phyloP scores from a whole-genome alignment of 2,797 vertebrate species.

The Rhincodon typus region DNA sequence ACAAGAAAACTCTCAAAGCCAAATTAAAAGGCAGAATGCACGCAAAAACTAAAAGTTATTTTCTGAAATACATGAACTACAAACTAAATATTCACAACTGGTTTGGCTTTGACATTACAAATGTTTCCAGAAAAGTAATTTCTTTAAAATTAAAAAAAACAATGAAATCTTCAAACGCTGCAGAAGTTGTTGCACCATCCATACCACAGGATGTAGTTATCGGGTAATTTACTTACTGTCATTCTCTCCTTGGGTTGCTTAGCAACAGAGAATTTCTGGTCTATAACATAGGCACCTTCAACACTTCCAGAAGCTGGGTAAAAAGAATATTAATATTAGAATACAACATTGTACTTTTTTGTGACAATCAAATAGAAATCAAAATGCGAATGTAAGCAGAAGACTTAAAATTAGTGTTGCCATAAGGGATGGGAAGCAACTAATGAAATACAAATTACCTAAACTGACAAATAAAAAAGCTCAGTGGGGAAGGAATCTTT shows the following conservation, averaged over 20 bases:
- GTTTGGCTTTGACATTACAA: neutral
- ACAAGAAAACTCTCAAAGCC: no score
- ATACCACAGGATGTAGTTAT: neutral
- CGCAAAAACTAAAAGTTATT: neutral
- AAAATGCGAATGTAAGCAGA: conserved; percentile 9
- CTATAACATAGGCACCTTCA: conserved; percentile 52
- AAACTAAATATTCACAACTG: no score
- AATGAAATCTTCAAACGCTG: neutral
- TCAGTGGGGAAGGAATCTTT: neutral
- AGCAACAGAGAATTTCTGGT: conserved; percentile 78
- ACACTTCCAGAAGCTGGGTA: conserved; percentile 60
- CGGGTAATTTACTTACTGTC: conserved; percentile 61
- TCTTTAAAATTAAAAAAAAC: neutral
- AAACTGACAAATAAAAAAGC: neutral
- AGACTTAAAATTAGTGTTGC: neutral
- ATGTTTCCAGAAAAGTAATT: neutral
- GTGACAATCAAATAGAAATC: neutral
- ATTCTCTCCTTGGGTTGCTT: conserved; percentile 85
- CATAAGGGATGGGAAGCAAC: neutral
- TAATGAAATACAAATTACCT: conserved; percentile 2
- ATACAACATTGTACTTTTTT: neutral
- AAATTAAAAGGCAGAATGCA: neutral
- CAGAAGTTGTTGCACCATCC: neutral
- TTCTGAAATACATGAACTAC: no score
- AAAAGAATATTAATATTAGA: conserved; percentile 13